Conservation (phyloP, 23 tunicate species). For the Phallusia fumigata region DNA sequence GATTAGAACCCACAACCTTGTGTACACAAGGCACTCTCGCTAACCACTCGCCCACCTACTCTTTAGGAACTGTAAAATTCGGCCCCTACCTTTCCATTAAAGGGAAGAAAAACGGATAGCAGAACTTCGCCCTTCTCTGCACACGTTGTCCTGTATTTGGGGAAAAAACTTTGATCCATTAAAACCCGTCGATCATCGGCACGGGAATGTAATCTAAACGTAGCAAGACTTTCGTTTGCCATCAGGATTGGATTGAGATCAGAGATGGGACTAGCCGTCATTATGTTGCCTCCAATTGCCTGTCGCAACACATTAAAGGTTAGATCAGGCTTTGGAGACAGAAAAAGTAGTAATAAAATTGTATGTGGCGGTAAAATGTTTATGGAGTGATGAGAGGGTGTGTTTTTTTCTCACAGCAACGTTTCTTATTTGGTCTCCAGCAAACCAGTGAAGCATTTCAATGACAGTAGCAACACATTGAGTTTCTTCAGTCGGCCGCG, state of each 20-base stretch:
- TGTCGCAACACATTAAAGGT: background rate
- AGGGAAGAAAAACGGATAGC: constrained; percentile 46
- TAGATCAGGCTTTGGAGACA: background rate
- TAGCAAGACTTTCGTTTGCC: constrained; percentile 65
- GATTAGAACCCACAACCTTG: no score
- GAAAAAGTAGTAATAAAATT: background rate
- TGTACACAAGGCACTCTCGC: no score
- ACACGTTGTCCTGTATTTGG: constrained; percentile 80
- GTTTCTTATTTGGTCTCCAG: constrained; percentile 93
- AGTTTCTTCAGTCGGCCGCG: constrained; percentile 15
- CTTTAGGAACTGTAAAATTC: no score
- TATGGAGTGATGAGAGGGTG: no score
- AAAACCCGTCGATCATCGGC: constrained; percentile 38
- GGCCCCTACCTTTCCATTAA: constrained; percentile 34
- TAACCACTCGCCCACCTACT: no score
- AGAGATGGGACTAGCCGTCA: constrained; percentile 99
- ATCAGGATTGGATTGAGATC: constrained; percentile 90
- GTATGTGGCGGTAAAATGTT: background rate
- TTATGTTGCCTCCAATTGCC: constrained; percentile 81
- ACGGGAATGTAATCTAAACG: constrained; percentile 26
- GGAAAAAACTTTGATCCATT: constrained; percentile 87
- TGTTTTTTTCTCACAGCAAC: constrained; percentile 60
- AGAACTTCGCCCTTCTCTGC: constrained; percentile 55
- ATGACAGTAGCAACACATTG: constrained; percentile 51
- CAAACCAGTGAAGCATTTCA: constrained; percentile 87